Evolutionary conservation across 2,797 vertebrate species (phyloP), one percentile per base, ranked within the genome.

Genomic region (Myotis pilosus): DNA sequence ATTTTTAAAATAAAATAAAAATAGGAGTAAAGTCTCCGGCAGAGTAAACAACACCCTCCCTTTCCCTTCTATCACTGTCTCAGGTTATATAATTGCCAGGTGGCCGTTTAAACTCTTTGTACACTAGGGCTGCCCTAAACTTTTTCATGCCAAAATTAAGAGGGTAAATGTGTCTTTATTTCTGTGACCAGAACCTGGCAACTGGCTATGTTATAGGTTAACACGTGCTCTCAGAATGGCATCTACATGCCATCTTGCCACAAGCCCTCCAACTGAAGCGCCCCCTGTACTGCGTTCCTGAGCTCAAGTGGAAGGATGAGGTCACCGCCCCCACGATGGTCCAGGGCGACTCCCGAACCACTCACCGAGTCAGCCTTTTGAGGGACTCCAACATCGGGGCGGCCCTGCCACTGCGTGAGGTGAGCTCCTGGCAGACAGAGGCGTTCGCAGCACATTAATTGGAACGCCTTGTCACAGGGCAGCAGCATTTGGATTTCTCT

Each of bases 401-500:
- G 25, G 87, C 30, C 20, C 0, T 71, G 80, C 83, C 92, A 66
- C 87, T 78, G 95, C 83, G 71, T 2, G 64, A 96, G 96, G 93
- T 47, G 62, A 96, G 88, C 82, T 87, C 19, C 0, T 25, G 91
- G 93, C 41, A 78, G 92, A 92, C 51, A 90, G 72, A 94, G 36
- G 87, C 8, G 64, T 84, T 91, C n/a, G 76, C 95, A 89, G 88
- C 95, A 47, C 86, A 75, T 19, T 95, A 95, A 96, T 76, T 94
- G 94, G 80, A 33, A 13, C 15, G 4, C 92, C 23, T 51, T 92
- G 92, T 92, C 94, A 91, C 89, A 87, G 55, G 92, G 60, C 2
- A 91, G 89, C 55, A 64, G 90, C 71, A 83, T 96, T 97, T 96
- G 93, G 86, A 89, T 96, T 90, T 96, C 92, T 96, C 3, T 66